phyloP scores from a whole-genome alignment of 2,888 invertebrate genomes.

The Cyclophora albipunctata region DNA sequence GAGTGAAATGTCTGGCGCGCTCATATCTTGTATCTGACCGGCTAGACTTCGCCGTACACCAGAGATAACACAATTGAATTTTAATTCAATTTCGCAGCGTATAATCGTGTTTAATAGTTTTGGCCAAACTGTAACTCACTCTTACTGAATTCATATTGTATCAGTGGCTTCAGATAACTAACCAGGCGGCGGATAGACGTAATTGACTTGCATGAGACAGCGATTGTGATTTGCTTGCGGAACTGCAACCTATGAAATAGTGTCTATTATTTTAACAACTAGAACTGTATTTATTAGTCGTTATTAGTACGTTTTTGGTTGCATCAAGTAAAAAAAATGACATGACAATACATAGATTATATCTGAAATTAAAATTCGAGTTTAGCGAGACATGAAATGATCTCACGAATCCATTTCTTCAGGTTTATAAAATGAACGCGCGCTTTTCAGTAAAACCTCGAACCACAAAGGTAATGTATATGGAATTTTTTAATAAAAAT shows the following conservation, averaged over 20 bases:
- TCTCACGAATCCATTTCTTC: too few relatives aligned
- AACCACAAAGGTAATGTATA: too few relatives aligned
- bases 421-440: too few relatives aligned
- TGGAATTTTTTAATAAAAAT: too few relatives aligned
- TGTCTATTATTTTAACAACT: not conserved
- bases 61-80: constrained; percentile 46
- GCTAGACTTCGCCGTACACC: constrained; percentile 23
- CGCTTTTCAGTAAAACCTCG: too few relatives aligned
- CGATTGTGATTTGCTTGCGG: constrained; percentile 57
- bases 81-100: constrained; percentile 48
- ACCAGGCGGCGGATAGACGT: constrained; percentile 65
- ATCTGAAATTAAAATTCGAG: too few relatives aligned
- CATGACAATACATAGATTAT: too few relatives aligned
- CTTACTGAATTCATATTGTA: constrained; percentile 60
- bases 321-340: too few relatives aligned
- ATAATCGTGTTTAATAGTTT: constrained; percentile 58
- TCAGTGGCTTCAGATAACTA: constrained; percentile 56
- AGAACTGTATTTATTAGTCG: constrained; percentile 1
- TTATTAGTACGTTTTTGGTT: not conserved
- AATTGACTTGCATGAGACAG: constrained; percentile 69
- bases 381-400: too few relatives aligned
- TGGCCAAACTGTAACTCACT: constrained; percentile 47
- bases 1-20: constrained; percentile 17
- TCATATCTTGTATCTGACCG: constrained; percentile 13
- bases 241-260: constrained; percentile 25